Evolutionary conservation across 1,140 invertebrate genomes (phyloP), one percentile per base, ranked within the genome.

Genomic region (Trachymyrmex cornetzi): DNA sequence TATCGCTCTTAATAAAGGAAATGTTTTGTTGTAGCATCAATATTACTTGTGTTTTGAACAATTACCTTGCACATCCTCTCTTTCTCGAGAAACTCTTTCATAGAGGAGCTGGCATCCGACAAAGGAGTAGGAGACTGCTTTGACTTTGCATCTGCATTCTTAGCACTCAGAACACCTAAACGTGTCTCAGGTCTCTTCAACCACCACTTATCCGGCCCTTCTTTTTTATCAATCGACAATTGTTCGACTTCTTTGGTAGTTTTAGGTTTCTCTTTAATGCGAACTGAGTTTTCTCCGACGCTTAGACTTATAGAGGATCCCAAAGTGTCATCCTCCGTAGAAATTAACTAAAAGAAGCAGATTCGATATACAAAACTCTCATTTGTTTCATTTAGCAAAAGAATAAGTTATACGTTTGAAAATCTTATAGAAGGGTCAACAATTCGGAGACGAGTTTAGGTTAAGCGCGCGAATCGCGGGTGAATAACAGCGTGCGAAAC

Each of bases 51-150:
- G 1, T 27, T 24, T 44, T 44, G 27, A 38, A 11, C 16, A 79
- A 48, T 81, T 92, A 94, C 94, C 86, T 94, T 95, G 86, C 94
- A 95, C 90, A 94, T 91, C 88, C 91, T 94, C 77, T 95, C 94
- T 81, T 94, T 94, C 38, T 92, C 91, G 2, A 95, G 89, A 88
- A 95, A 95, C 24, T 95, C 94, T 84, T 92, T 93, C 89, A 94
- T 94, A 1, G 94, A 95, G 38, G 94, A 94, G 63, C 92, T 94
- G 22, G 91, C 82, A 16, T 94, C 93, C 2, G 92, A 90, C 0
- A 92, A 93, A 57, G 88, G 84, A 53, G 87, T 89, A 9, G 88
- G 81, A 19, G 86, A 87, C n/a, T 86, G 87, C 48, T 71, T 88
- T 5, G 66, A 64, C 14, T 91, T 91, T 3, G 12, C 24, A 3